These are phyloP conservation scores for Hemicentrotus pulcherrimus DNA, from an alignment of 35 echinoderm and acorn worm genomes.

Conservation along the genomic window DNA sequence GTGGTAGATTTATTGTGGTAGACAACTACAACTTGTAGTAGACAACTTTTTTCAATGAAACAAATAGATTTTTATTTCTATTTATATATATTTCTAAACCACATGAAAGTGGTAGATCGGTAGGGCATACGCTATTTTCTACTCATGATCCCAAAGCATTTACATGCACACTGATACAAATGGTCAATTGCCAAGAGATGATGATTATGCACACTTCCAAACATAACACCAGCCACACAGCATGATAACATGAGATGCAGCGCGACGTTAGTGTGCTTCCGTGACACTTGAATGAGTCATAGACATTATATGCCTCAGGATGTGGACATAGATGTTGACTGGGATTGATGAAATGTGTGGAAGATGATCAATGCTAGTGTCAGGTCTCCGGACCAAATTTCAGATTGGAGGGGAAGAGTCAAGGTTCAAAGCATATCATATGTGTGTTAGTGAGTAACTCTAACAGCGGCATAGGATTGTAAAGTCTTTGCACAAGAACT, in stretches of 20 bases:
- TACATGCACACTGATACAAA: background rate
- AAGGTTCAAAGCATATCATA: background rate
- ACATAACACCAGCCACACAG: background rate
- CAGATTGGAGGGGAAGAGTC: background rate
- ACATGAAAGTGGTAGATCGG: too few species aligned
- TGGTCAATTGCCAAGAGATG: background rate
- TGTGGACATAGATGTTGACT: background rate
- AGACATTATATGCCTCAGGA: background rate
- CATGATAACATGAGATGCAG: background rate
- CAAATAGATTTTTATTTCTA: too few species aligned
- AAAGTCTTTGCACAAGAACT: too few species aligned
- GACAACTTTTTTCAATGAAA: too few species aligned
- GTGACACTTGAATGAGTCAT: background rate
- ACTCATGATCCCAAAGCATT: too few species aligned
- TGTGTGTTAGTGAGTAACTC: background rate
- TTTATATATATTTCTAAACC: too few species aligned
- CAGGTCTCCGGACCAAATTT: background rate
- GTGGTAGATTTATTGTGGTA: too few species aligned
- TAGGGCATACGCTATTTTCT: too few species aligned
- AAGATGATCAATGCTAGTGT: background rate
- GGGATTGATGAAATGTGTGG: background rate
- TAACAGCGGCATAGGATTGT: too few species aligned
- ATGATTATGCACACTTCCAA: background rate
- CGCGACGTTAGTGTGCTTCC: background rate
- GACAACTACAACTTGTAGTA: too few species aligned